Base-by-base conservation (phyloP, 1,140 invertebrate species). In the Polypedilum pembai region DNA sequence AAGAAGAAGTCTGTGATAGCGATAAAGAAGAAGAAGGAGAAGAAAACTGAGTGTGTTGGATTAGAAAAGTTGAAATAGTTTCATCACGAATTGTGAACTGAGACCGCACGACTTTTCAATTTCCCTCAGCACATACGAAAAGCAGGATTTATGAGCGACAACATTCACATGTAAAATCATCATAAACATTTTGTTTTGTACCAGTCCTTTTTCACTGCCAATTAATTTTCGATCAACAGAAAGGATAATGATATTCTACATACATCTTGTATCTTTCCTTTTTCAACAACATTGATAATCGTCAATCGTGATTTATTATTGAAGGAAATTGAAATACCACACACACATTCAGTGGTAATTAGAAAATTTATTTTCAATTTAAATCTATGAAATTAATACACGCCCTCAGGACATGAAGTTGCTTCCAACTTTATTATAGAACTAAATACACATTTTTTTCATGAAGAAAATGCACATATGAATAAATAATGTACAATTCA, bases 161-260 rank as follows among this genome's bases (percentile, higher is more conserved):
- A 15, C 10, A 15, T 56, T 56, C n/a, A 17, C 17, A 8, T 69
- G 20, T 20, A 21, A 20, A 69, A 69, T 69, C 20, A 18, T 69
- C 65, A 20, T 18, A 12, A 69, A 69, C n/a, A 69, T 69, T 4
- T 20, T 56, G 15, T 45, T 45, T 2, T 45, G 41, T 18, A 7
- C 63, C n/a, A 20, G 65, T 69, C 65, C 65, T 69, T 69, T 20
- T 69, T 69, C 65, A 69, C 65, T 69, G 65, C 65, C 65, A 69
- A 69, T 69, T 69, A 69, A 69, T 69, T 69, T 69, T 20, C 65
- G 65, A 69, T 69, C 65, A 69, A n/a, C n/a, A 69, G n/a, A 69
- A 69, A 69, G 65, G 65, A 69, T 69, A 69, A 69, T 69, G 17
- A 8, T 20, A 69, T 69, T 21, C 65, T 21, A 69, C 65, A 69